Evolutionary conservation across 2,888 invertebrate genomes (phyloP).

Genomic region (Eilema sororculum): DNA sequence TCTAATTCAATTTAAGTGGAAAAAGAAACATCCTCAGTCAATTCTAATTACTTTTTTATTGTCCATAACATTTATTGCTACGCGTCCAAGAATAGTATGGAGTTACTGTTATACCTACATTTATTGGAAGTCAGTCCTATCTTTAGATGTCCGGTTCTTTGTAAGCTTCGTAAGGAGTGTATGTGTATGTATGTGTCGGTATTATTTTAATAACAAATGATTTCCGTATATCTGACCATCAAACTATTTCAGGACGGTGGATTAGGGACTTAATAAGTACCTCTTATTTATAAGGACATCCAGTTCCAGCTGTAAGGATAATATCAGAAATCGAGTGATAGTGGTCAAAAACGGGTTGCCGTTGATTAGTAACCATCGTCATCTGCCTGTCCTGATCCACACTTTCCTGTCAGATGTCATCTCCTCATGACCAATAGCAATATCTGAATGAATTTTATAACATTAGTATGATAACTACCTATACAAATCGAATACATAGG

Average conservation of each 20-base stretch:
- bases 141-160: conserved; percentile 43
- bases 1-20: not conserved
- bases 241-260: not conserved
- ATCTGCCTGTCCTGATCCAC: not conserved
- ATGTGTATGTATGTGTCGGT: too few relatives aligned
- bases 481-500: too few relatives aligned
- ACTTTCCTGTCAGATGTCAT: too few relatives aligned
- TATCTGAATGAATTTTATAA: too few relatives aligned
- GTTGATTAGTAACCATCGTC: not conserved
- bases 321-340: not conserved
- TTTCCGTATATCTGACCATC: not conserved
- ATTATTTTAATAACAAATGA: not conserved
- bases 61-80: not conserved
- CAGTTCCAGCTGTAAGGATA: not conserved
- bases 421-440: too few relatives aligned
- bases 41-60: not conserved
- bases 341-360: not conserved
- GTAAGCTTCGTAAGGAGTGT: conserved; percentile 32
- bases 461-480: too few relatives aligned
- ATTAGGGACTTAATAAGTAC: not conserved
- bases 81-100: not conserved
- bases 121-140: conserved; percentile 35
- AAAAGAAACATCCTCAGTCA: not conserved
- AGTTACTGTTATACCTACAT: conserved; percentile 16
- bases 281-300: not conserved